Base-by-base conservation (phyloP, 2,888 invertebrate genomes). In the Platycheirus albimanus region DNA sequence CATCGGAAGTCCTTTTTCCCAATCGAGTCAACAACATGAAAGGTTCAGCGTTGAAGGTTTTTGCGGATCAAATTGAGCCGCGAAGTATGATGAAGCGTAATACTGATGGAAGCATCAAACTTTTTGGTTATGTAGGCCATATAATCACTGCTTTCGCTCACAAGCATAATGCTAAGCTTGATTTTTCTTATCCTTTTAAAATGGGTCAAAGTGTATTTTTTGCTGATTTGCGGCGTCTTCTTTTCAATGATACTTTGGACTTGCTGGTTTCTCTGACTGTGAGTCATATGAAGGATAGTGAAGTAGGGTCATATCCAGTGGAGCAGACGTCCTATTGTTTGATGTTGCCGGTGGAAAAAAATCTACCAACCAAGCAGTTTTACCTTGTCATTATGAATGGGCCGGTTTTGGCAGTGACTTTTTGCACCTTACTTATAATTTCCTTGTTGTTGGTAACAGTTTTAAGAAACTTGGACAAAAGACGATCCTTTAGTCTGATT, bases 21-120 rank as follows among this genome's bases (percentile, higher is more conserved):
- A 17, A 74, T 19, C 54, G 52, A 8, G 20, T 72, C 24, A 10
- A 5, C 1, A 15, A 72, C 11, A 24, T 64, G 13, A 20, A 49
- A 0, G 74, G 66, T 0, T 19, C 64, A 17, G 24, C 28, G 0
- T 36, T 74, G 10, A 56, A n/a, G 24, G 47, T 47, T 1, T 38
- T 66, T 8, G 66, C 74, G 3, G 74, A 74, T 41, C 74, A 74
- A 41, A 66, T 66, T 8, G 74, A 47, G 6, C 74, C 74, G 3
- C 10, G 10, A 3, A 8, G 56, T n/a, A 74, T 74, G 74, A 2
- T 74, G 4, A 6, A n/a, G 2, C 4, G 3, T 2, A 41, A 30
- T 0, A 28, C 19, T 1, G 19, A 64, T 33, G 74, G 74, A 3
- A 17, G 28, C 0, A 1, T 74, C 5, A 17, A 41, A 3, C 47